Base-by-base conservation (phyloP, 2,113 vertebrate species). In the Acanthochromis polyacanthus region DNA sequence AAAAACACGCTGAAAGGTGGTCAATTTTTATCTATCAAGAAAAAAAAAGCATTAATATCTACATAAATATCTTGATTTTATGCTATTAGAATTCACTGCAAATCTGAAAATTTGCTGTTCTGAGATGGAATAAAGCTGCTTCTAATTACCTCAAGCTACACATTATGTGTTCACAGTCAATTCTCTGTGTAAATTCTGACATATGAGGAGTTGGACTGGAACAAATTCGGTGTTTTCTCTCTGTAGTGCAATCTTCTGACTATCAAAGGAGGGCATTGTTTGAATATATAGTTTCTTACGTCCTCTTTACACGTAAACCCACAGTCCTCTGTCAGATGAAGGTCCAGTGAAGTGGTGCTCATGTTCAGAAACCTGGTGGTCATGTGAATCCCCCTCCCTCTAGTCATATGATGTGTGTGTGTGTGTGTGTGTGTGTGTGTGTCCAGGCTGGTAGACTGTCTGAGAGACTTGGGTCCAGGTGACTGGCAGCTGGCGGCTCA, bases 401-500 rank as follows among this genome's bases (percentile, higher is more conserved):
- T 5, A 84, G 83, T 86, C 91, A 93, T 85, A 81, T 81, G 75
- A 76, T 81, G 25, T 79, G 36, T 74, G 45, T 86, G 52, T 86
- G 66, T 74, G 51, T 78, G 80, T 80, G 71, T 73, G 55, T 81
- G 40, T 75, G 66, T 64, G 74, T 60, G 22, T 68, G 4, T 48
- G 10, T 22, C 15, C 92, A 99, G 98, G 92, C 92, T 99, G 50
- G 84, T 96, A 73, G 96, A 97, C 70, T 99, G 98, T 81, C 93
- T 99, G 72, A 93, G 84, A 90, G 97, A 98, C 90, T 96, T 98
- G 1, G 98, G 96, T 28, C 95, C 95, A 0, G 90, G 89, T 43
- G 98, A 99, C 80, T 99, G 97, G 98, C 96, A 97, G 92, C 89
- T 99, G 88, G 96, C 96, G 9, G 94, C 95, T 60, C 91, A 98